Conservation (phyloP, 2,888 invertebrate species). For the Thecophora atra region DNA sequence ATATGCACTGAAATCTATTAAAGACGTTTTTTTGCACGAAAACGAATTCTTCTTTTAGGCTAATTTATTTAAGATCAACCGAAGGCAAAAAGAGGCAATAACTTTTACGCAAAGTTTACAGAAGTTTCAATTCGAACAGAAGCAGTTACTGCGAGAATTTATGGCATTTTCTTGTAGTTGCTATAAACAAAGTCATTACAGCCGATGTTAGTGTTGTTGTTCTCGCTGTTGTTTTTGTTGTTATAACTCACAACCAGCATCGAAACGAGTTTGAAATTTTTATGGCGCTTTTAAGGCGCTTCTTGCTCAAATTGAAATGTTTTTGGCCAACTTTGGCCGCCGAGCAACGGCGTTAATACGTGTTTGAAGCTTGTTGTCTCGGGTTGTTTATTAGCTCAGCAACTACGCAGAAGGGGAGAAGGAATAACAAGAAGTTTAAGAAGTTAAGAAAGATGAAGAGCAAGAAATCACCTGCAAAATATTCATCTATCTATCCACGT, state of each 20-base stretch:
- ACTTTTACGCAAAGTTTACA: too few species aligned
- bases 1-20: too few species aligned
- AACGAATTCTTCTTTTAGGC: neutral
- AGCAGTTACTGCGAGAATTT: neutral
- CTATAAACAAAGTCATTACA: neutral
- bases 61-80: neutral
- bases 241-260: neutral
- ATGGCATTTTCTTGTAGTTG: neutral
- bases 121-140: neutral
- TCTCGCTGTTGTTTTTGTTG: neutral
- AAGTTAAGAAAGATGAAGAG: too few species aligned
- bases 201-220: neutral
- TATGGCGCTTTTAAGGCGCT: conserved; percentile 15
- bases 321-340: neutral
- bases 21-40: too few species aligned
- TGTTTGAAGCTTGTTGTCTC: conserved; percentile 8
- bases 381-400: conserved; percentile 16
- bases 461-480: neutral
- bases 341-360: conserved; percentile 16
- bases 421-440: too few species aligned
- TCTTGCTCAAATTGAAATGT: conserved; percentile 21
- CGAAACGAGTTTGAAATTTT: conserved; percentile 10
- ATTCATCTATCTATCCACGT: too few species aligned
- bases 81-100: neutral
- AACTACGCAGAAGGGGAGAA: too few species aligned